A percentile compares a stretch with the other conserved stretches of the same genome.
Conservation (phyloP, 2,797 vertebrate genomes). For the Acanthurus tractus region DNA sequence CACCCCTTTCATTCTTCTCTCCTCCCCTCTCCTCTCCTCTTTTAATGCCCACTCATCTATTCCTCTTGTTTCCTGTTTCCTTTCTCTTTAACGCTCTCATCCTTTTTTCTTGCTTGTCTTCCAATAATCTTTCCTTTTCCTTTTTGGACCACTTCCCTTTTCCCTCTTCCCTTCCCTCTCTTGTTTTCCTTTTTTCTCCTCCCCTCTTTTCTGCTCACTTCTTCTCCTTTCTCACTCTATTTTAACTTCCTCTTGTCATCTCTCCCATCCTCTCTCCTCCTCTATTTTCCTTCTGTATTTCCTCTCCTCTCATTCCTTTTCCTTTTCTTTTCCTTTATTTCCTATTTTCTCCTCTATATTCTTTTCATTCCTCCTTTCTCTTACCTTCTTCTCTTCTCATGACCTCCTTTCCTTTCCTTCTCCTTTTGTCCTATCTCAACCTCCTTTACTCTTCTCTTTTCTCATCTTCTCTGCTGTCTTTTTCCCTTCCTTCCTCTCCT, state of each 20-base stretch:
- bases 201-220: neutral
- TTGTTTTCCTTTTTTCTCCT: neutral
- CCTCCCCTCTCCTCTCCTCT: no score
- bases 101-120: neutral
- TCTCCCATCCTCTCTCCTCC: neutral
- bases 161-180: neutral
- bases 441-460: neutral
- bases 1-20: neutral
- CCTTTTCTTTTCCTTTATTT: neutral
- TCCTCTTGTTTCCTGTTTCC: neutral
- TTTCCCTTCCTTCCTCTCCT: neutral
- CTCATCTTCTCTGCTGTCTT: neutral
- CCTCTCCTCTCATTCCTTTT: neutral
- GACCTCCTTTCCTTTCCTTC: neutral
- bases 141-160: no score
- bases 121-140: no score
- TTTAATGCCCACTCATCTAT: neutral
- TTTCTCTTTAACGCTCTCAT: neutral
- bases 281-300: neutral
- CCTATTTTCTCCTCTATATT: neutral
- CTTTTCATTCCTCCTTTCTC: no score
- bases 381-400: neutral
- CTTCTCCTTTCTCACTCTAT: neutral
- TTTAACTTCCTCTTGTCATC: neutral
- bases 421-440: neutral